A percentile compares a stretch with the other conserved stretches of the same genome.
These are phyloP conservation scores for Microcaecilia unicolor DNA, from an alignment of 2,797 vertebrate species.

Conservation along the genomic window DNA sequence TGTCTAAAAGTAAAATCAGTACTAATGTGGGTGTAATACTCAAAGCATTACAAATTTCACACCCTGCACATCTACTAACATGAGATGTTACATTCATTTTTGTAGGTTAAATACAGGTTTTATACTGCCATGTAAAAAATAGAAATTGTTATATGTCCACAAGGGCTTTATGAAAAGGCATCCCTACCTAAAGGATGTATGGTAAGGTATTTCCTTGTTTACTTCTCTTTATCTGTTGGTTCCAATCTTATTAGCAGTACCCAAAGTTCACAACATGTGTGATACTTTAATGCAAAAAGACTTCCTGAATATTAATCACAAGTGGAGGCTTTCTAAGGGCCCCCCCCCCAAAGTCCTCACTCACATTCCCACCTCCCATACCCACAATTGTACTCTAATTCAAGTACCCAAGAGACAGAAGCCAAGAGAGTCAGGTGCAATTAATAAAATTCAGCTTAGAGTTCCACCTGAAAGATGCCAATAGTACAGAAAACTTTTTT, in stretches of 20 bases:
- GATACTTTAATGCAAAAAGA: not conserved
- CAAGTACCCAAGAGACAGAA: too few relatives aligned
- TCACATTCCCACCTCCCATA: too few relatives aligned
- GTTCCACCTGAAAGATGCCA: too few relatives aligned
- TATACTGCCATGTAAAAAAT: not conserved
- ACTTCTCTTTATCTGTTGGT: slow-evolving; percentile 12
- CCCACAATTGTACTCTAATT: too few relatives aligned
- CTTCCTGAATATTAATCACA: too few relatives aligned
- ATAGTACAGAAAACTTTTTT: too few relatives aligned
- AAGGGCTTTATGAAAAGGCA: slow-evolving; percentile 22
- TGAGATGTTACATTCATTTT: slow-evolving; percentile 21
- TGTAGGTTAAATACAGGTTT: slow-evolving; percentile 1
- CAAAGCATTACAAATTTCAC: slow-evolving; percentile 5
- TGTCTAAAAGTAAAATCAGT: slow-evolving; percentile 16
- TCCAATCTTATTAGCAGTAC: slow-evolving; percentile 13
- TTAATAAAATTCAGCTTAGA: too few relatives aligned
- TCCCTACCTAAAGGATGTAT: slow-evolving; percentile 3
- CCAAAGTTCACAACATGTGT: slow-evolving; percentile 3
- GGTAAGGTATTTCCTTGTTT: slow-evolving; percentile 21
- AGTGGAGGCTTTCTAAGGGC: too few relatives aligned
- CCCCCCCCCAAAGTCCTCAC: too few relatives aligned
- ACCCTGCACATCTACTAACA: slow-evolving; percentile 20
- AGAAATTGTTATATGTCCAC: too few relatives aligned
- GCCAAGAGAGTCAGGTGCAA: too few relatives aligned
- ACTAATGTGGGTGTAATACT: slow-evolving; percentile 28